Percentiles rank a stretch among this genome's conserved stretches.
Evolutionary conservation across 2,888 invertebrate genomes (phyloP).

Genomic region (Augochlorella aurata): DNA sequence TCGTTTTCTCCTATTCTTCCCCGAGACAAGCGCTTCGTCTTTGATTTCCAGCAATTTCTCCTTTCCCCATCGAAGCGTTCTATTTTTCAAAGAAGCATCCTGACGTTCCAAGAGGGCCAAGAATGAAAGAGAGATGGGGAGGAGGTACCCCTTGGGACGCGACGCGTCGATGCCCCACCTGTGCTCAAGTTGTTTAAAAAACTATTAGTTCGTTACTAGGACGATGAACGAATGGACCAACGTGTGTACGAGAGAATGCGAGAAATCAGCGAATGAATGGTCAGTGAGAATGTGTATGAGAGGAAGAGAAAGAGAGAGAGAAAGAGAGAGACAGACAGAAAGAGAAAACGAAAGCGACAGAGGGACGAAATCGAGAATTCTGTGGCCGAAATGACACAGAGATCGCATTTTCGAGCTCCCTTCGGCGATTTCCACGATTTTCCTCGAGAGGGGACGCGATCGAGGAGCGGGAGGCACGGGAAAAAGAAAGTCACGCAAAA

Average conservation of each 20-base stretch:
- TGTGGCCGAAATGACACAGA: background rate
- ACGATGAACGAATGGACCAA: slow-evolving; percentile 26
- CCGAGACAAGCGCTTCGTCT: background rate
- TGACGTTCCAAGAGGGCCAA: background rate
- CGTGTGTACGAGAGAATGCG: slow-evolving; percentile 12
- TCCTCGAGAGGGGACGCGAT: background rate
- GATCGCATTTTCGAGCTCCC: background rate
- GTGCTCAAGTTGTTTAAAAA: slow-evolving; percentile 80
- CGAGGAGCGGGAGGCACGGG: background rate
- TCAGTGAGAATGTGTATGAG: background rate
- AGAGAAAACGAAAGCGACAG: slow-evolving; percentile 12
- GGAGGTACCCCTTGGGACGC: slow-evolving; percentile 6
- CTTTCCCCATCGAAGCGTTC: background rate
- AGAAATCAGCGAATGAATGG: background rate
- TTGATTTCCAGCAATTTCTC: background rate
- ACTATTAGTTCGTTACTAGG: slow-evolving; percentile 78
- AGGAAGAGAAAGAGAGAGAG: background rate
- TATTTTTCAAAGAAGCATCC: background rate
- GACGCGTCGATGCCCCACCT: slow-evolving; percentile 69
- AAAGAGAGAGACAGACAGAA: slow-evolving; percentile 3
- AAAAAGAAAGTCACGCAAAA: background rate
- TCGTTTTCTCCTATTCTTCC: background rate
- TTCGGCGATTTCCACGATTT: background rate
- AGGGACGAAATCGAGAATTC: background rate
- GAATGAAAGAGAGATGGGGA: background rate